Conservation (phyloP, 2,113 vertebrate genomes). For the Carollia perspicillata region DNA sequence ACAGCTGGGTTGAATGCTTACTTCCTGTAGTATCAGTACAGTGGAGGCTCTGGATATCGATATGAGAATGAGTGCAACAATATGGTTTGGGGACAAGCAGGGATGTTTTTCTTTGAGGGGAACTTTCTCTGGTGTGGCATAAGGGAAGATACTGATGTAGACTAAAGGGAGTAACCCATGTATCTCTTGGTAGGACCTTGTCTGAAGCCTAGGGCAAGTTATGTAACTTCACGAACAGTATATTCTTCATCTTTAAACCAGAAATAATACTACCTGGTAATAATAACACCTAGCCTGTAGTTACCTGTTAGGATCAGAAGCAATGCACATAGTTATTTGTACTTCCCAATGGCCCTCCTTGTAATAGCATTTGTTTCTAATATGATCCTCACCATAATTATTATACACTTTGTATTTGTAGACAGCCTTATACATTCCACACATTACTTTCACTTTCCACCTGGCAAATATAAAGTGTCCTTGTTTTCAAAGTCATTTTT, state of each 20-base stretch:
- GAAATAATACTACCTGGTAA: not conserved
- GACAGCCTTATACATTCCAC: not conserved
- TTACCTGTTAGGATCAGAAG: not conserved
- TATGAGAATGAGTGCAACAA: not conserved
- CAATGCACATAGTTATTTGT: not conserved
- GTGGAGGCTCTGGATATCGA: not conserved
- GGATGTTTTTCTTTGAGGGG: not conserved
- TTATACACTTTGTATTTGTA: not conserved
- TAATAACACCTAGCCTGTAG: not conserved
- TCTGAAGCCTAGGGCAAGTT: not conserved
- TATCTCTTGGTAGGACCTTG: not conserved
- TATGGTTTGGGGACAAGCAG: not conserved
- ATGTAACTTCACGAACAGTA: not conserved
- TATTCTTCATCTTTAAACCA: not conserved
- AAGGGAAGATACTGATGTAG: not conserved
- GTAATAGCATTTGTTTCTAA: not conserved
- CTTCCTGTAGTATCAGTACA: not conserved
- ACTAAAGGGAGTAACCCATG: not conserved
- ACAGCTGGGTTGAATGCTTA: not conserved
- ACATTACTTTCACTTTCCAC: not conserved
- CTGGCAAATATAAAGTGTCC: not conserved
- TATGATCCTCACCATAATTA: not conserved
- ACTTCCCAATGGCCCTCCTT: not conserved
- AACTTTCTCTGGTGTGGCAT: not conserved
- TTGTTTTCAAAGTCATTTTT: not conserved